Percentiles rank a stretch among this genome's conserved stretches.
Conservation (phyloP, 2,113 vertebrate genomes). For the Cololabis saira region DNA sequence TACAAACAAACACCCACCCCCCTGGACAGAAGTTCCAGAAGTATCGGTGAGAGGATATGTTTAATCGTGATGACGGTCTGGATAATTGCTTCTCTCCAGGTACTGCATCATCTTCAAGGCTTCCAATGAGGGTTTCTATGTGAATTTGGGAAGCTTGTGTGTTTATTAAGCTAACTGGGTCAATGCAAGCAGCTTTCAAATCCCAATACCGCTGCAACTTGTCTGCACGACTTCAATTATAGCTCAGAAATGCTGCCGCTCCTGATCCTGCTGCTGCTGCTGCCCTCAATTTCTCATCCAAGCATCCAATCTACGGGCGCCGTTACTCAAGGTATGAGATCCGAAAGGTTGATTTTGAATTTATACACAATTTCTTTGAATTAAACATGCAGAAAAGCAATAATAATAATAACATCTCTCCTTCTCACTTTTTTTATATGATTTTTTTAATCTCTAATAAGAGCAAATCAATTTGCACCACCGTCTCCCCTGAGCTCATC, state of each 20-base stretch:
- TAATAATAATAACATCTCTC: no score
- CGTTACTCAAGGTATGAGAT: conserved; percentile 11
- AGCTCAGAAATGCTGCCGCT: conserved; percentile 27
- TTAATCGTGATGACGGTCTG: conserved; percentile 22
- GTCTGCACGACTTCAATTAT: conserved; percentile 50
- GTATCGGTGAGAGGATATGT: conserved; percentile 26
- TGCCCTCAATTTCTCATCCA: conserved; percentile 37
- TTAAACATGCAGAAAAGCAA: neutral
- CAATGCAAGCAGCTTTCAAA: conserved; percentile 52
- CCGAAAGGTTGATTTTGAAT: neutral
- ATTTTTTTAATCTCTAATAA: conserved; percentile 3
- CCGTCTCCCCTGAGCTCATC: neutral
- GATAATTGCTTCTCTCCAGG: conserved; percentile 33
- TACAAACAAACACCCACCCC: conserved; percentile 52
- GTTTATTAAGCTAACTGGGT: conserved; percentile 64
- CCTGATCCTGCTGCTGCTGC: conserved; percentile 7
- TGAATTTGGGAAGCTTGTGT: conserved; percentile 26
- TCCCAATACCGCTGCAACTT: conserved; percentile 45
- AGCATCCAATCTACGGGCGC: conserved; percentile 17
- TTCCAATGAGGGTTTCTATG: conserved; percentile 19
- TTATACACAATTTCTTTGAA: neutral
- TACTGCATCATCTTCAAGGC: conserved; percentile 3
- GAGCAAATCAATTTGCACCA: neutral
- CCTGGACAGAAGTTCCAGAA: conserved; percentile 29
- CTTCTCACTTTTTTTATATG: neutral